phyloP scores from a whole-genome alignment of 1,140 invertebrate genomes.

The Diploscapter pachys region DNA sequence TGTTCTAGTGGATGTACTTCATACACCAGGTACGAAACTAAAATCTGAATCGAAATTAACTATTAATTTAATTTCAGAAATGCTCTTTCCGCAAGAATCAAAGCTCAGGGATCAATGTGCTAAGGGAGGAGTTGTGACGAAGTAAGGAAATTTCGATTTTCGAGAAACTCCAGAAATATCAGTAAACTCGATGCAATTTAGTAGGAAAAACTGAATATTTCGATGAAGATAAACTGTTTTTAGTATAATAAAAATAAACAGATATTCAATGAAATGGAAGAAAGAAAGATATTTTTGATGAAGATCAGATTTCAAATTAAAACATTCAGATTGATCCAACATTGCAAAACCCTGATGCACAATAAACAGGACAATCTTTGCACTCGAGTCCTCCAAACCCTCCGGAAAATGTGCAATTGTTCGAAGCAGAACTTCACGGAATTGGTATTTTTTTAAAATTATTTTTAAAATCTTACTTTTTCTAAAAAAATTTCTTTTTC shows the following conservation, averaged over 20 bases:
- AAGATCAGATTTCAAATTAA: slow-evolving; percentile 7
- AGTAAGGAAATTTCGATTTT: slow-evolving; percentile 61
- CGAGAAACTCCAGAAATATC: too few relatives aligned
- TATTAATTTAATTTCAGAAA: slow-evolving; percentile 63
- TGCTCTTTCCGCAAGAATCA: slow-evolving; percentile 80
- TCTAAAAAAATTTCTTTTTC: too few relatives aligned
- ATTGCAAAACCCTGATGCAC: slow-evolving; percentile 90
- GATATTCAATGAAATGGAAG: slow-evolving; percentile 10
- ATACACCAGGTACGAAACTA: slow-evolving; percentile 68
- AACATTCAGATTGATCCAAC: slow-evolving; percentile 79
- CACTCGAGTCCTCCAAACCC: slow-evolving; percentile 85
- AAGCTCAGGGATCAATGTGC: slow-evolving; percentile 78
- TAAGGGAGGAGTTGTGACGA: slow-evolving; percentile 82
- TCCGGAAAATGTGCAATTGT: slow-evolving; percentile 93
- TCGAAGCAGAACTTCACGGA: slow-evolving; percentile 85
- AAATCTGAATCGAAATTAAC: too few relatives aligned
- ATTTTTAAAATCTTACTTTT: too few relatives aligned
- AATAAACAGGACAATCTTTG: slow-evolving; percentile 97
- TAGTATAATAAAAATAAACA: slow-evolving; percentile 20
- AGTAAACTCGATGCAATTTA: too few relatives aligned
- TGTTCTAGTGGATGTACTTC: slow-evolving; percentile 91
- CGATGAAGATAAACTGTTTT: too few relatives aligned
- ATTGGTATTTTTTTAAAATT: slow-evolving; percentile 71
- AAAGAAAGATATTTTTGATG: slow-evolving; percentile 1
- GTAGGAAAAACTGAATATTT: too few relatives aligned